Percentiles rank a stretch among this genome's conserved stretches.
Evolutionary conservation across 2,888 invertebrate genomes (phyloP).

Genomic region (Rhyacophila evoluta): DNA sequence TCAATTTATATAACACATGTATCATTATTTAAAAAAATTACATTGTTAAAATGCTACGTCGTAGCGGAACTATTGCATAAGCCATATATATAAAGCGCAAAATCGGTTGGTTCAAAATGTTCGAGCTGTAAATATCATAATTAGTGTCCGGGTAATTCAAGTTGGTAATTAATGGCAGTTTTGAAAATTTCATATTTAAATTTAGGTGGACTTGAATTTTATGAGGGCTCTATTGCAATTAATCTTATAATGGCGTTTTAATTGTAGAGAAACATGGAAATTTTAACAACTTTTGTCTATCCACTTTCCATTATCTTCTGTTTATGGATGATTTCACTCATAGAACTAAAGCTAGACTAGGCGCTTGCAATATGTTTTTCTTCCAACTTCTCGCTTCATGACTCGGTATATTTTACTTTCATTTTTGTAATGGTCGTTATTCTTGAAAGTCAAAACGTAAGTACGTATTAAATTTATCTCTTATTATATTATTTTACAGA

Average conservation of each 20-base stretch:
- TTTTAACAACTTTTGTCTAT: not conserved
- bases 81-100: no score
- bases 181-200: no score
- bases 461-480: not conserved
- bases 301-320: slow-evolving; percentile 5
- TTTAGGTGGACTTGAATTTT: no score
- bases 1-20: no score
- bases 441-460: not conserved
- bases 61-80: no score
- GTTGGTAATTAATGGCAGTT: no score
- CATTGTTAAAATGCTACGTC: no score
- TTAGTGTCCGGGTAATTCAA: no score
- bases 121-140: no score
- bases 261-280: not conserved
- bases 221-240: not conserved
- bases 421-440: not conserved
- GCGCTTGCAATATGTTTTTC: slow-evolving; percentile 24
- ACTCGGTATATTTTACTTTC: slow-evolving; percentile 7
- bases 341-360: not conserved
- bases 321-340: slow-evolving; percentile 20
- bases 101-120: no score
- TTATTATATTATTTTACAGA: not conserved
- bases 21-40: no score
- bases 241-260: not conserved
- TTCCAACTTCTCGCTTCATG: slow-evolving; percentile 14